Base-by-base conservation (phyloP, 2,797 vertebrate species). In the Pangasius krempfi region DNA sequence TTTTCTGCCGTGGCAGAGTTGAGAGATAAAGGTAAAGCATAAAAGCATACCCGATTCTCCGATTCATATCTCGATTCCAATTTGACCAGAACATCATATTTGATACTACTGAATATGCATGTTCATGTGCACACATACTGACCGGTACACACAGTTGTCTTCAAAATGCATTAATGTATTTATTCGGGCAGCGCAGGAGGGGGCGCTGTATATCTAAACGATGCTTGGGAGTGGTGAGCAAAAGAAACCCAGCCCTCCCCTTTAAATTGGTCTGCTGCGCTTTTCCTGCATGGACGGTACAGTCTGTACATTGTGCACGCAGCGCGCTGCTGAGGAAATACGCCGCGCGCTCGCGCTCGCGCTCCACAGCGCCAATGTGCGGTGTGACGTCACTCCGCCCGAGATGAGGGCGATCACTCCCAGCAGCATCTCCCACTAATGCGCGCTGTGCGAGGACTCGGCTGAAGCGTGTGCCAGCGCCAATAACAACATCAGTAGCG, bases 121-220 rank as follows among this genome's bases (percentile, higher is more conserved):
- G 70, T 40, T 18, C 5, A 44, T 25, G 13, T 44, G 4, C 8
- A 73, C 7, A 73, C 20, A 4, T 37, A 37, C 5, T 56, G 54
- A 56, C 5, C 54, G 2, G 16, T 56, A 56, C 16, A 56, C 16
- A 56, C 54, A 56, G 4, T 20, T 56, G 54, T 5, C 5, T 72
- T 22, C 13, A 14, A 52, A 66, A 40, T 44, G 37, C 14, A 64
- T 27, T 44, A 18, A 92, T 92, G 93, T 93, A 91, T 87, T 93
- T 90, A 93, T 93, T 85, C 85, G 25, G 58, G 79, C 72, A 91
- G 91, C 93, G 92, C 96, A 95, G 93, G 88, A 95, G 96, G 92
- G 95, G 96, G 95, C 95, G 91, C 85, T 89, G 64, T 60, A 84
- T 47, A 62, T 64, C 83, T 52, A 68, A 27, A 47, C 25, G 37